These are phyloP conservation scores for Chondrilla cf. caribensis DNA, from an alignment of 37 sponge, comb jelly and placozoan species.

Conservation along the genomic window DNA sequence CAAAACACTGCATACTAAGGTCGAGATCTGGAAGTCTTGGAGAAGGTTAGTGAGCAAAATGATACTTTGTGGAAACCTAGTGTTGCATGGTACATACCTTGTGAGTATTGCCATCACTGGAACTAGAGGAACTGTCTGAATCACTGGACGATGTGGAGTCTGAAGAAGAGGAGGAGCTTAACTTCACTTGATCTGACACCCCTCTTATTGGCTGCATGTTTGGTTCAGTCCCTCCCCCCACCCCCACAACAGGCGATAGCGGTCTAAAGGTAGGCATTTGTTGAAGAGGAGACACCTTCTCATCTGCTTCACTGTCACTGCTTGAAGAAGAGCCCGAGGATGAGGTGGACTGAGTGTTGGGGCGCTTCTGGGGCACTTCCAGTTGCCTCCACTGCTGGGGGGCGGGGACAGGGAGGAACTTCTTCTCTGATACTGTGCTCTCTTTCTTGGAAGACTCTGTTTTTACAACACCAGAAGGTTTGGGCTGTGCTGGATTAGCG, in stretches of 20 bases:
- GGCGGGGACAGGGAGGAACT: neutral
- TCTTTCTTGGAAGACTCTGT: neutral
- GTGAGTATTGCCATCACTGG: neutral
- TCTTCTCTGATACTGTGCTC: neutral
- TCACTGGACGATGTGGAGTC: constrained; percentile 1
- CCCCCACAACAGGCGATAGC: neutral
- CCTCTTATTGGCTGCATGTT: neutral
- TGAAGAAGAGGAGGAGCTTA: neutral
- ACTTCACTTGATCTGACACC: neutral
- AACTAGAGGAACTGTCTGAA: neutral
- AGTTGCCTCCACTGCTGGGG: neutral
- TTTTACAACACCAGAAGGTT: neutral
- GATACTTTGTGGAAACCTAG: no score
- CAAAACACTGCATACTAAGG: no score
- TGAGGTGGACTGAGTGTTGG: neutral
- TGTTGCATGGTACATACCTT: no score
- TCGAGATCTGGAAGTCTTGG: no score
- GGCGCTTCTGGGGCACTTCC: constrained; percentile 11
- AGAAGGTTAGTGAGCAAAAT: no score
- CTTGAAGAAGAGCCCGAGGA: neutral
- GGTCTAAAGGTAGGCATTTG: neutral
- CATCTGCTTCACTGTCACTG: constrained; percentile 3
- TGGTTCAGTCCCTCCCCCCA: neutral
- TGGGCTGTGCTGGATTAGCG: neutral
- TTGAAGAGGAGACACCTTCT: neutral